Evolutionary conservation across 2,888 invertebrate genomes (phyloP), one percentile per base, ranked within the genome.

Genomic region (Nemoura dubitans): DNA sequence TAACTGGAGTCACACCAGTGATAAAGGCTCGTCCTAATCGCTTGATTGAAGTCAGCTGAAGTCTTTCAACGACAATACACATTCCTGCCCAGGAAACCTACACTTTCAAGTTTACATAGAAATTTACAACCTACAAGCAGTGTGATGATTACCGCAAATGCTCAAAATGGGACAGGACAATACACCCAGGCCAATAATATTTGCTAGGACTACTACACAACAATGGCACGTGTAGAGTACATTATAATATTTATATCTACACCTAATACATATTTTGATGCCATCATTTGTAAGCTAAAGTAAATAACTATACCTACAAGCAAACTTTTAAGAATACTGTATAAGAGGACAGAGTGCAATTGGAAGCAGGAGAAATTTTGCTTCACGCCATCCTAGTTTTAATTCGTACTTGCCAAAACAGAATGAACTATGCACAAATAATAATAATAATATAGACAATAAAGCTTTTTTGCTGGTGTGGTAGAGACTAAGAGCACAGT

Each of bases 1-100:
- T 0, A 91, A 91, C 25, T 98, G 98, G 97, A 93, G 90, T 82
- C 94, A 95, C 87, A 89, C 86, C 27, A 90, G 89, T 80, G 89
- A 89, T 76, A 88, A 88, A 83, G n/a, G 29, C 6, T 28, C 28
- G 29, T 0, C 5, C n/a, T 81, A 81, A 81, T 21, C 1, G 59
- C 36, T 7, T 21, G 21, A 14, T 14, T 21, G 6, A 21, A 1
- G 21, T 59, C 36, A 59, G 59, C 59, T 59, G 14, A 59, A 59
- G 6, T 7, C n/a, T n/a, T 21, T 59, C 59, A 2, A 59, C 3
- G 59, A 59, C 59, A 59, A 59, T 59, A 59, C 59, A 59, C 59
- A 59, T 59, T 59, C 59, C 59, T 59, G 21, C 59, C 10, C 21
- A 59, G 14, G 59, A 59, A 59, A 3, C 14, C 3, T 36, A 36